Base-by-base conservation (phyloP, 1,140 invertebrate species). In the Mya arenaria region DNA sequence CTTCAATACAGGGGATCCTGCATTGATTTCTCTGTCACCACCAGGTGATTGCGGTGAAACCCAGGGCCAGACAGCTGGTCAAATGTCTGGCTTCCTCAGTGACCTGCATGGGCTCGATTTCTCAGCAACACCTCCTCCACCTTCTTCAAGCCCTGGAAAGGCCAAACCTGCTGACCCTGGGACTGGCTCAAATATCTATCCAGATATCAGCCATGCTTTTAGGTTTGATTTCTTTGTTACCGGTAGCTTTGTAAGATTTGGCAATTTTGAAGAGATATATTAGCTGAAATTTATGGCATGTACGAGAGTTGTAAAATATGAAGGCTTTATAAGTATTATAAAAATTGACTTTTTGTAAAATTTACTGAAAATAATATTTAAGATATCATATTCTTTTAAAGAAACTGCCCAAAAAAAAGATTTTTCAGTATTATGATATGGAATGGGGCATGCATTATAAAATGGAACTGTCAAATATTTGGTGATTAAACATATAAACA, bases 171-270 rank as follows among this genome's bases (percentile, higher is more conserved):
- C 88, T 48, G 84, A 85, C 48, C 36, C 28, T 41, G n/a, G 39
- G 41, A 83, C 71, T 6, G 48, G 48, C 28, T 32, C 77, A 19
- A 71, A 80, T 66, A 37, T 85, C 4, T 91, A 91, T 62, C 90
- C 89, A 60, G 89, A 91, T 73, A 90, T 90, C 19, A 90, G 89
- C 66, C 83, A 84, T 82, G 88, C 85, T 17, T 91, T 91, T 83
- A 85, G 79, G 65, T 71, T 39, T 37, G 52, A 44, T 23, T 55
- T 30, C 23, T 39, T 39, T 68, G 39, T 19, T 34, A 25, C 41
- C 72, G 37, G 13, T 28, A 13, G 10, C 36, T 13, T 4, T 60
- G 28, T 17, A 66, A 37, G 25, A 48, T 5, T 71, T 68, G 23
- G 15, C 44, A 23, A 10, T 36, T 63, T 32, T n/a, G n/a, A n/a